phyloP scores from a whole-genome alignment of 1,140 invertebrate species.

The Tetramorium parvispinum region DNA sequence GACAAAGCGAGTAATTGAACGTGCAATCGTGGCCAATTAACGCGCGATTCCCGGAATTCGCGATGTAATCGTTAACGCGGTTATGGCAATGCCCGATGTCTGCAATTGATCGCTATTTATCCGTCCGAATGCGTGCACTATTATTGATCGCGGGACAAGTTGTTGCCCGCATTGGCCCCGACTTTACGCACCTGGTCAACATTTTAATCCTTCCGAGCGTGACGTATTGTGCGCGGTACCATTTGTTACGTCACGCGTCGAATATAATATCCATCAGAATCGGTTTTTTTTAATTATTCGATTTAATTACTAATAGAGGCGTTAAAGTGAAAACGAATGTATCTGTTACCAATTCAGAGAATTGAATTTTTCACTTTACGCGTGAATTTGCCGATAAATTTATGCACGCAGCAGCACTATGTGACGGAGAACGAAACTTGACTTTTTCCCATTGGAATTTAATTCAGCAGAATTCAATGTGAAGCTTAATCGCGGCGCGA shows the following conservation, averaged over 20 bases:
- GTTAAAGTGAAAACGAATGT: neutral
- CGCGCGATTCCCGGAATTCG: conserved; percentile 52
- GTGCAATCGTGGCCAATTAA: conserved; percentile 59
- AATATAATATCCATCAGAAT: neutral
- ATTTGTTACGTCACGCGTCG: neutral
- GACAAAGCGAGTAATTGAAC: conserved; percentile 57
- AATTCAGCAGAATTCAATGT: neutral
- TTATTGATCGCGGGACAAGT: conserved; percentile 47
- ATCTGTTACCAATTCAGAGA: neutral
- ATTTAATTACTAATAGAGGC: neutral
- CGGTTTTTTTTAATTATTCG: neutral
- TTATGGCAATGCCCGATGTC: conserved; percentile 50
- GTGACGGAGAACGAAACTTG: neutral
- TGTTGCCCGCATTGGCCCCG: conserved; percentile 6
- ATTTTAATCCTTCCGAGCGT: neutral
- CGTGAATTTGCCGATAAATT: neutral
- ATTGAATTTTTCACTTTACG: neutral
- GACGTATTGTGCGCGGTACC: neutral
- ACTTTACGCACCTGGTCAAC: neutral
- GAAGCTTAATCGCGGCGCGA: neutral
- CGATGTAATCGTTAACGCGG: conserved; percentile 60
- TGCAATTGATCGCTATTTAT: conserved; percentile 61
- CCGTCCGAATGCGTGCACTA: conserved; percentile 45
- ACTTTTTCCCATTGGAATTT: neutral
- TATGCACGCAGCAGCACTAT: neutral